A percentile compares a stretch with the other conserved stretches of the same genome.
Evolutionary conservation across 2,888 invertebrate genomes (phyloP).

Genomic region (Epinotia bilunana): DNA sequence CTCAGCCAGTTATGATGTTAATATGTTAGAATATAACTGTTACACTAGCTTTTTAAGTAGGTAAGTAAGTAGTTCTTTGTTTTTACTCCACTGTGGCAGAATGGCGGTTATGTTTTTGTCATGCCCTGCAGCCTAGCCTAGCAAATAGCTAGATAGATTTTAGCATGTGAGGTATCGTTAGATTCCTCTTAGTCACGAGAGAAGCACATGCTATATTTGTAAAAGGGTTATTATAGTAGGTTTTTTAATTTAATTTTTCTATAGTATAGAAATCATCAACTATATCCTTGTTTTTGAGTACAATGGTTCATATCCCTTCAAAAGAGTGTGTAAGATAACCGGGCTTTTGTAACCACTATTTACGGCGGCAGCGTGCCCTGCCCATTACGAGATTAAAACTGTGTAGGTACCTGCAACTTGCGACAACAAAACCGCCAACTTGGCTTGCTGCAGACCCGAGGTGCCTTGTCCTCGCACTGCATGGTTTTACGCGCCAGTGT

Average conservation of each 20-base stretch:
- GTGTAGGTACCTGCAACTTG: slow-evolving; percentile 30
- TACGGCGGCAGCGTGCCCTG: slow-evolving; percentile 13
- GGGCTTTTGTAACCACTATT: slow-evolving; percentile 28
- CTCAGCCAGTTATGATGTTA: neutral
- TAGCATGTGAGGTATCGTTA: too few species aligned
- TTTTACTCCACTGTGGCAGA: neutral
- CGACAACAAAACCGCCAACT: slow-evolving; percentile 36
- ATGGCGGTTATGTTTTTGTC: too few species aligned
- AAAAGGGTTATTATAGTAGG: too few species aligned
- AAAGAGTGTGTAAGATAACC: slow-evolving; percentile 11
- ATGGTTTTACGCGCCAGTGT: slow-evolving; percentile 2
- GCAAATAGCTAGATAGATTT: too few species aligned
- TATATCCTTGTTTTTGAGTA: neutral
- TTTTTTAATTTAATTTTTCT: neutral
- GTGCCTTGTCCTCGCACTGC: neutral
- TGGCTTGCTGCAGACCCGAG: slow-evolving; percentile 19
- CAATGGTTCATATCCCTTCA: neutral
- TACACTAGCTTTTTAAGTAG: neutral
- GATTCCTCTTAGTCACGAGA: too few species aligned
- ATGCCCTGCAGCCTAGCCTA: too few species aligned
- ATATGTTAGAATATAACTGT: neutral
- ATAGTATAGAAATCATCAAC: neutral
- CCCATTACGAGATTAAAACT: slow-evolving; percentile 44
- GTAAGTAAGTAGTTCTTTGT: neutral
- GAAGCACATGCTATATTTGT: too few species aligned